Evolutionary conservation across 2,888 invertebrate genomes (phyloP).

Genomic region (Drosophila cracens): DNA sequence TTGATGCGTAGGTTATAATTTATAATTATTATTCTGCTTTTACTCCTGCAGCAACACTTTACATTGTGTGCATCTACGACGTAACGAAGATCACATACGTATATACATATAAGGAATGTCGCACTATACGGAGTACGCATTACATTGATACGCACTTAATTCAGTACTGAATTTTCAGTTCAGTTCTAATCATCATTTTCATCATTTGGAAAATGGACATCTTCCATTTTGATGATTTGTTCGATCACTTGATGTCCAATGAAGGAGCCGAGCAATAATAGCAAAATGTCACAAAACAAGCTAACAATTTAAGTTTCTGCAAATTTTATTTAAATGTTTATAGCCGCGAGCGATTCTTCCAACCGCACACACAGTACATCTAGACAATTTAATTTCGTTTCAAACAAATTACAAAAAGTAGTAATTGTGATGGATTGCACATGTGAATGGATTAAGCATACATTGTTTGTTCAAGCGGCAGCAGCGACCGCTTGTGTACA

Average conservation of each 20-base stretch:
- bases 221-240: neutral
- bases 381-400: neutral
- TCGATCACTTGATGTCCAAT: neutral
- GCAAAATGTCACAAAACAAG: neutral
- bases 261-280: neutral
- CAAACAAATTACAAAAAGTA: conserved; percentile 5
- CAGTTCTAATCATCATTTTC: neutral
- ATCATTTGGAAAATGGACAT: neutral
- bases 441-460: neutral
- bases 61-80: too few species aligned
- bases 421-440: conserved; percentile 5
- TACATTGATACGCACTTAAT: neutral
- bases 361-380: neutral
- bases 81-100: neutral
- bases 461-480: neutral
- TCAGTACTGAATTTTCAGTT: neutral
- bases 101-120: neutral
- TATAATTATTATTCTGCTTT: neutral
- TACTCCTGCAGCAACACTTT: neutral
- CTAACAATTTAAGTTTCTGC: neutral
- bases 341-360: neutral
- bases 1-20: too few species aligned
- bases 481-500: too few species aligned
- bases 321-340: neutral
- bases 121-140: too few species aligned